Conservation (phyloP, 2,888 invertebrate species). For the Melolontha melolontha region DNA sequence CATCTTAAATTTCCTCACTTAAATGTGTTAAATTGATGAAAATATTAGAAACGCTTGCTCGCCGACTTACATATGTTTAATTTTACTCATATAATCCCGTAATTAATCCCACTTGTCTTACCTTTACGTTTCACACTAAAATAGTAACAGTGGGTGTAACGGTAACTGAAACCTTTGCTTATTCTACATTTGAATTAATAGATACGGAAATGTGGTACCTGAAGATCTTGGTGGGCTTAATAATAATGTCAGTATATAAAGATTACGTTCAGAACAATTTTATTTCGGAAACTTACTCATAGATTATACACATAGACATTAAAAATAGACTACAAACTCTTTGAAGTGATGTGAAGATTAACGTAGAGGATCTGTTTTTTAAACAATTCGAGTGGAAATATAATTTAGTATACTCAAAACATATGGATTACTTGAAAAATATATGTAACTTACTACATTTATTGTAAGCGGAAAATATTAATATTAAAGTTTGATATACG, state of each 20-base stretch:
- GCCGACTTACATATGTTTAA: slow-evolving; percentile 8
- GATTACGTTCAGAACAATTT: too few species aligned
- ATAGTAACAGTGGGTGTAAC: too few species aligned
- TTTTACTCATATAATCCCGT: slow-evolving; percentile 16
- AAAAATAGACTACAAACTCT: slow-evolving; percentile 6
- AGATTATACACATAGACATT: not conserved
- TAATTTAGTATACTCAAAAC: slow-evolving; percentile 23
- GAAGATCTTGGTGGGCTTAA: too few species aligned
- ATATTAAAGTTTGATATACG: slow-evolving; percentile 8
- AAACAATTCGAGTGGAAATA: slow-evolving; percentile 2
- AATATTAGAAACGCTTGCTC: slow-evolving; percentile 3
- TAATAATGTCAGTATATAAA: too few species aligned
- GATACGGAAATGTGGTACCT: too few species aligned
- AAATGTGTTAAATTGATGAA: not conserved
- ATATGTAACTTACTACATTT: slow-evolving; percentile 6
- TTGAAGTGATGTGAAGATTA: slow-evolving; percentile 14
- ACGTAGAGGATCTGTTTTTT: slow-evolving; percentile 5
- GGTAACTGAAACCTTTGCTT: too few species aligned
- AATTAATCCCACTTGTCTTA: not conserved
- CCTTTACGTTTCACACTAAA: slow-evolving; percentile 3
- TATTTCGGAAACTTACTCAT: too few species aligned
- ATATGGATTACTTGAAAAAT: not conserved
- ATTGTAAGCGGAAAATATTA: not conserved
- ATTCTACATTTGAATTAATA: too few species aligned
- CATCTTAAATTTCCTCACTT: slow-evolving; percentile 2